Evolutionary conservation across 2,888 invertebrate species (phyloP).

Genomic region (Silvanus unidentatus): DNA sequence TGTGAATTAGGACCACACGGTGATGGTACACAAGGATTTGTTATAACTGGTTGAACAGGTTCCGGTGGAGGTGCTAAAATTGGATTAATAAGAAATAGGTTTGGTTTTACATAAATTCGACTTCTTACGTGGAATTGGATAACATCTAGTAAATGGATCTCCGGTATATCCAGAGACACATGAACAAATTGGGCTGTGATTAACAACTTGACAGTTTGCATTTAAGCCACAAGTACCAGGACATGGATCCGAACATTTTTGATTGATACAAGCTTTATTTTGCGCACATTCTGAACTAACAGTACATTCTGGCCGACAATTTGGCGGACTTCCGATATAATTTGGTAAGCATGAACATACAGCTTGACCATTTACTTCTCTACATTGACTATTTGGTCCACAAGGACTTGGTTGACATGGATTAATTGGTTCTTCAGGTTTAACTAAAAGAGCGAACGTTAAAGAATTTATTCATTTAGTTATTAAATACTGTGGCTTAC

Average conservation of each 20-base stretch:
- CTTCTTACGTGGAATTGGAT: slow-evolving; percentile 41
- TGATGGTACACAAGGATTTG: slow-evolving; percentile 68
- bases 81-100: slow-evolving; percentile 10
- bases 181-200: slow-evolving; percentile 60
- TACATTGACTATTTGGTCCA: slow-evolving; percentile 68
- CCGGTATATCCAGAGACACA: slow-evolving; percentile 58
- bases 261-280: slow-evolving; percentile 63
- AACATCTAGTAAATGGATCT: slow-evolving; percentile 61
- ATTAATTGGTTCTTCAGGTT: slow-evolving; percentile 42
- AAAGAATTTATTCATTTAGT: no score
- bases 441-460: slow-evolving; percentile 44
- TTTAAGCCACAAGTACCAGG: slow-evolving; percentile 58
- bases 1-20: slow-evolving; percentile 76
- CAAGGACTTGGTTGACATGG: slow-evolving; percentile 69
- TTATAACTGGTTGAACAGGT: slow-evolving; percentile 13
- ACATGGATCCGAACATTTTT: slow-evolving; percentile 70
- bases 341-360: slow-evolving; percentile 47
- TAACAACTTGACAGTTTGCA: slow-evolving; percentile 48
- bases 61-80: slow-evolving; percentile 28
- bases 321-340: slow-evolving; percentile 54
- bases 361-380: slow-evolving; percentile 50
- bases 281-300: slow-evolving; percentile 71
- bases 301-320: slow-evolving; percentile 73
- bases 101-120: slow-evolving; percentile 4
- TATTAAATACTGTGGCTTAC: slow-evolving; percentile 35